These are phyloP conservation scores for Pinna nobilis DNA, from an alignment of 1,140 invertebrate species.

Conservation along the genomic window DNA sequence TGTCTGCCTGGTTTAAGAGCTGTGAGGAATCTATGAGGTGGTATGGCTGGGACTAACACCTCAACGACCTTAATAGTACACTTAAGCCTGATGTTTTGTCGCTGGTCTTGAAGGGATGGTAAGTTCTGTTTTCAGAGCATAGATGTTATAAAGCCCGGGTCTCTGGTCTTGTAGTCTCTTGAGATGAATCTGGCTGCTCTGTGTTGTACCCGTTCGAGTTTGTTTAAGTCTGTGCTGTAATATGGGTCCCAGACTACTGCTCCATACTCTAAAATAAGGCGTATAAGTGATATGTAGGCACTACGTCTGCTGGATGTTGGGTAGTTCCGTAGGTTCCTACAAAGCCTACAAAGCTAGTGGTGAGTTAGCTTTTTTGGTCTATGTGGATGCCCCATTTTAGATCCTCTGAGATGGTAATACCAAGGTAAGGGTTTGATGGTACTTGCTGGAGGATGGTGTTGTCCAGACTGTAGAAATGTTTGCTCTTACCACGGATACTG, in stretches of 20 bases:
- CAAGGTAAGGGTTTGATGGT: conserved; percentile 23
- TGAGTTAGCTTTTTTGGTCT: conserved; percentile 5
- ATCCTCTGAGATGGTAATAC: conserved; percentile 4
- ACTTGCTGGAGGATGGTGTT: conserved; percentile 32
- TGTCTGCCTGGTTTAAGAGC: too few relatives aligned
- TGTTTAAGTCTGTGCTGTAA: conserved; percentile 10
- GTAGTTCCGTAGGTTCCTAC: conserved; percentile 28
- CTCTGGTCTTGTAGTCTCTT: not conserved
- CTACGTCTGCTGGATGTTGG: conserved; percentile 3
- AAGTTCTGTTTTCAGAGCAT: too few relatives aligned
- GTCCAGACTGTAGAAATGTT: conserved; percentile 6
- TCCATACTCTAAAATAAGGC: conserved; percentile 22
- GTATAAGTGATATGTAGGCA: conserved; percentile 29
- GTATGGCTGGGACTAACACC: too few relatives aligned
- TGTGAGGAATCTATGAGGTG: too few relatives aligned
- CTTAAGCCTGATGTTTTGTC: too few relatives aligned
- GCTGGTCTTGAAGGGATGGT: not conserved
- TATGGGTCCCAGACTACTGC: conserved; percentile 21
- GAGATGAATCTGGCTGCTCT: not conserved
- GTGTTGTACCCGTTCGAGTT: conserved; percentile 14
- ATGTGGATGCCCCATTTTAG: conserved; percentile 26
- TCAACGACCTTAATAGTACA: too few relatives aligned
- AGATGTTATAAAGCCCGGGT: too few relatives aligned
- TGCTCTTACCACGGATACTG: not conserved
- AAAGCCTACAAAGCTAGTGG: conserved; percentile 16